Evolutionary conservation across 2,113 vertebrate genomes (phyloP), one percentile per base, ranked within the genome.

Genomic region (Siphamia tubifer): DNA sequence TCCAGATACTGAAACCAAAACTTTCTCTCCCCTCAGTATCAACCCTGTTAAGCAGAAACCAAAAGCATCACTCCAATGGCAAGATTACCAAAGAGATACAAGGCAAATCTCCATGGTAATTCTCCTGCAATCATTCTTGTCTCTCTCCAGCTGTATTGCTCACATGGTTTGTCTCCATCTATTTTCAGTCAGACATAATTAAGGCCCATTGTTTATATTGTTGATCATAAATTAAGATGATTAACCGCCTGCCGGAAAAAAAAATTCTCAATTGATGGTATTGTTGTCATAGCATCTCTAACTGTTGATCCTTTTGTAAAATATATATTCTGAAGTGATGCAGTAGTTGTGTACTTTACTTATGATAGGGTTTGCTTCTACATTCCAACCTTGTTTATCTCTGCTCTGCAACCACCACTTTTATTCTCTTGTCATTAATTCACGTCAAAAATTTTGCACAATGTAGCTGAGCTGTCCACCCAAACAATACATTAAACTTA

Each of bases 181-280:
- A 71, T 82, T 83, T 88, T 65, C 57, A 69, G 68, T 44, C 52
- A 68, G 61, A 54, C 54, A 61, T 83, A 81, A 85, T 87, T 84
- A 86, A 83, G 66, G 51, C 72, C 73, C 60, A 74, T 43, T 68
- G 68, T 76, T 81, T 77, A 42, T 75, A 71, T 58, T 86, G 86
- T 79, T 85, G 60, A 82, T 77, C 28, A 48, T 79, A 74, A 78
- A 81, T 82, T 87, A 69, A 77, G 67, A 82, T 81, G 75, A 87
- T 83, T 87, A 76, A 81, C 75, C 12, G 78, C 69, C 71, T 84
- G 53, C 47, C n/a, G 10, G 40, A n/a, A 49, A 45, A 49, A 45
- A 35, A 38, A 21, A 65, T 67, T 70, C 71, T 49, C 30, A 1
- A 28, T 38, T 64, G 51, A 78, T 63, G 58, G 52, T 20, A 61